Percentiles rank a stretch among this genome's conserved stretches.
Evolutionary conservation across 2,888 invertebrate species (phyloP).

Genomic region (Drosophila kuntzei): DNA sequence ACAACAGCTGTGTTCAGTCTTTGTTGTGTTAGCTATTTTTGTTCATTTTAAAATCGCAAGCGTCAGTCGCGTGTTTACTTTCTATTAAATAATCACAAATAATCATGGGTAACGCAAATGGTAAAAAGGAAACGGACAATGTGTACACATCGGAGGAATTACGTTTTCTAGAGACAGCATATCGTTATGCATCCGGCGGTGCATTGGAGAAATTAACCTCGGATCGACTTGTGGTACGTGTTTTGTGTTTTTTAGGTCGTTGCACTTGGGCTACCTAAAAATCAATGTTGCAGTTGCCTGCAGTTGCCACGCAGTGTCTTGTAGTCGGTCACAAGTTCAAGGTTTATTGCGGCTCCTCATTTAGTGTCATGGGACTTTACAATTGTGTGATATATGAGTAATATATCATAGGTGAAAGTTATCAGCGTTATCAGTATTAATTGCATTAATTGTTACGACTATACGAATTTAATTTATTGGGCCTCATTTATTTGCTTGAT

Average conservation of each 20-base stretch:
- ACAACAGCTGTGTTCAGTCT: slow-evolving; percentile 45
- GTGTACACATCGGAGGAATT: slow-evolving; percentile 77
- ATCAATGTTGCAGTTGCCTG: slow-evolving; percentile 57
- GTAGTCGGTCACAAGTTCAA: slow-evolving; percentile 69
- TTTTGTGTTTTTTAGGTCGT: slow-evolving; percentile 33
- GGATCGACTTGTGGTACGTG: slow-evolving; percentile 79
- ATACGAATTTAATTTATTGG: not conserved
- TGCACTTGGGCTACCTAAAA: slow-evolving; percentile 52
- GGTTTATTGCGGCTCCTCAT: slow-evolving; percentile 40
- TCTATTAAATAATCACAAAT: slow-evolving; percentile 20
- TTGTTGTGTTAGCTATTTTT: slow-evolving; percentile 43
- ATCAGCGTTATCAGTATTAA: slow-evolving; percentile 38
- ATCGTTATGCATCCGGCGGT: slow-evolving; percentile 71
- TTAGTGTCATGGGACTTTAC: slow-evolving; percentile 37
- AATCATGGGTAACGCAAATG: slow-evolving; percentile 63
- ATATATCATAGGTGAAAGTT: slow-evolving; percentile 9
- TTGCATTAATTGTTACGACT: slow-evolving; percentile 30
- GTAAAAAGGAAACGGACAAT: slow-evolving; percentile 67
- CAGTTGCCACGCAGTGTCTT: slow-evolving; percentile 10
- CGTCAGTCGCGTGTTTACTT: slow-evolving; percentile 56
- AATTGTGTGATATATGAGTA: not conserved
- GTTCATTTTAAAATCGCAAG: slow-evolving; percentile 39
- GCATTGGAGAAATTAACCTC: slow-evolving; percentile 77
- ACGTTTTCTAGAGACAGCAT: slow-evolving; percentile 76
- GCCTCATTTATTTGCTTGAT: slow-evolving; percentile 44